Evolutionary conservation across 2,113 vertebrate species (phyloP), one percentile per base, ranked within the genome.

Genomic region (Tautogolabrus adspersus): DNA sequence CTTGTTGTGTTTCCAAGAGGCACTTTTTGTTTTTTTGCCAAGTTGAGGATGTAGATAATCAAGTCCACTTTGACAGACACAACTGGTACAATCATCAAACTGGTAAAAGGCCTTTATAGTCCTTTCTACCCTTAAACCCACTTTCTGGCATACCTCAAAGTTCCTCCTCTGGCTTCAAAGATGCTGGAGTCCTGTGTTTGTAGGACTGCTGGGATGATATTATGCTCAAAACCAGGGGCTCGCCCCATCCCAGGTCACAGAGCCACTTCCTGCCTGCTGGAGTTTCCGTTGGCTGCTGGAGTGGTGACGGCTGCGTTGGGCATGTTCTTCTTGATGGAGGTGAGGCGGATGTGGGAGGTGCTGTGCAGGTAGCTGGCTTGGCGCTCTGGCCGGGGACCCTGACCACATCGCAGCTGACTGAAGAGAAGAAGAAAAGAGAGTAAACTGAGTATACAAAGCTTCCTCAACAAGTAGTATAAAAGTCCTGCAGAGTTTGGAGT

Each of bases 301-400:
- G 82, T n/a, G 11, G 42, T 3, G 19, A 89, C 81, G 40, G 91
- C 90, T 7, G 87, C 90, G 46, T 94, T 89, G 58, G 94, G 88
- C 5, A 92, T 75, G 58, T 96, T 94, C 88, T 96, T 97, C 93
- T 96, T 97, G 90, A 98, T 88, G 67, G 97, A 98, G 59, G 96
- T 97, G 94, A 97, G 95, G 12, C 94, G 94, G 77, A 97, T 91
- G 70, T 96, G 96, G 13, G 96, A 97, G 69, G 97, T 97, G 84
- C 95, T 98, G 76, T 84, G 93, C 57, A 96, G 81, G 90, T 95
- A 97, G 88, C 96, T 97, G 86, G 94, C 89, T 60, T 95, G 91
- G 68, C 95, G 95, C 51, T 95, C 93, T 0, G 69, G 92, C 6
- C 66, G 90, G 30, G 79, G 71, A 68, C 87, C 91, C 67, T 77